These are phyloP conservation scores for Tautogolabrus adspersus DNA, from an alignment of 2,113 vertebrate genomes.

Conservation along the genomic window DNA sequence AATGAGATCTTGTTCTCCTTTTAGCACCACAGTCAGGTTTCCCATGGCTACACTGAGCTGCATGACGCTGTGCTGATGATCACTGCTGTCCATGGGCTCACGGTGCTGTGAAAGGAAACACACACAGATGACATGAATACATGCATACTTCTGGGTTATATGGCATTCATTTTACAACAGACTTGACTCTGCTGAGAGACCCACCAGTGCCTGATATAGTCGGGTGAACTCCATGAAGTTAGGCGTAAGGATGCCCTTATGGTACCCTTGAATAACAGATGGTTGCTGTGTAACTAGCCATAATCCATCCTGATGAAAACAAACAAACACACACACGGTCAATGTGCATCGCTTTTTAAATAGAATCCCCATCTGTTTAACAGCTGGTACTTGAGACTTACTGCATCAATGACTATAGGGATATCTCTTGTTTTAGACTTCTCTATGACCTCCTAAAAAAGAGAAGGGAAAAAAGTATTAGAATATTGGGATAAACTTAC, in stretches of 20 bases:
- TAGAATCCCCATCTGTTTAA: constrained; percentile 37
- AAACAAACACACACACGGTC: constrained; percentile 27
- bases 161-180: neutral
- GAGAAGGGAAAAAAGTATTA: constrained; percentile 28
- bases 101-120: constrained; percentile 82
- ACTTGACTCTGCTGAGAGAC: constrained; percentile 43
- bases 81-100: constrained; percentile 85
- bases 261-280: constrained; percentile 92
- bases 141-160: neutral
- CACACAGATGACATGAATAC: constrained; percentile 20
- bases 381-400: constrained; percentile 79
- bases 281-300: constrained; percentile 94
- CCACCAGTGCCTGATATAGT: constrained; percentile 93
- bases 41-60: constrained; percentile 94
- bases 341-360: neutral
- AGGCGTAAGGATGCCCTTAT: constrained; percentile 92
- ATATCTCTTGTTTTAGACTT: constrained; percentile 90
- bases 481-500: neutral
- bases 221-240: constrained; percentile 95
- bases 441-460: constrained; percentile 91
- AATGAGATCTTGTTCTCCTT: constrained; percentile 94
- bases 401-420: constrained; percentile 94
- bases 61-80: constrained; percentile 85
- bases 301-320: constrained; percentile 90
- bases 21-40: constrained; percentile 93